Evolutionary conservation across 2,888 invertebrate genomes (phyloP).

Genomic region (Clunio marinus): DNA sequence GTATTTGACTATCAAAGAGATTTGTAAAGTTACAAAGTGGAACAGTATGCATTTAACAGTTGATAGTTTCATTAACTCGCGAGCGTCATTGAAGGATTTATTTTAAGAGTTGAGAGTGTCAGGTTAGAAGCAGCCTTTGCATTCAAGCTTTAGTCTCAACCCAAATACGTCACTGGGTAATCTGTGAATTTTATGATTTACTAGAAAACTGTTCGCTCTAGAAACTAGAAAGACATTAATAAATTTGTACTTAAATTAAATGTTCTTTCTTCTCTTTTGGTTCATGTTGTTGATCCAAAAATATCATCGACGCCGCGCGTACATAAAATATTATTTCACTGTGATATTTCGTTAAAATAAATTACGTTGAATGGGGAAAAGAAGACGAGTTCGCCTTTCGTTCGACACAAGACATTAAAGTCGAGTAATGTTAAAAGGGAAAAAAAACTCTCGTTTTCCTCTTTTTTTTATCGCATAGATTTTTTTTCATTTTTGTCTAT

Average conservation of each 20-base stretch:
- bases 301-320: slow-evolving; percentile 24
- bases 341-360: slow-evolving; percentile 39
- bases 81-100: background rate
- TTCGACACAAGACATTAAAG: slow-evolving; percentile 32
- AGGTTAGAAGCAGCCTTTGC: too few relatives aligned
- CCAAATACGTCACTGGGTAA: background rate
- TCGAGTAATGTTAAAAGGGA: slow-evolving; percentile 37
- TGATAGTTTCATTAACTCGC: slow-evolving; percentile 1
- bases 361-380: slow-evolving; percentile 33
- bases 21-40: background rate
- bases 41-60: slow-evolving; percentile 2
- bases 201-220: slow-evolving; percentile 15
- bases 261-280: slow-evolving; percentile 11
- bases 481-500: slow-evolving; percentile 29
- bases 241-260: slow-evolving; percentile 39
- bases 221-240: slow-evolving; percentile 38
- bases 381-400: slow-evolving; percentile 14
- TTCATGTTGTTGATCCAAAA: slow-evolving; percentile 17
- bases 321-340: slow-evolving; percentile 36
- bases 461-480: slow-evolving; percentile 38
- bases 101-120: background rate
- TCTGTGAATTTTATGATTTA: slow-evolving; percentile 5
- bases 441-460: slow-evolving; percentile 27
- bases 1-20: slow-evolving; percentile 1
- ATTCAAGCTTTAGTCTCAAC: too few relatives aligned